Percentiles rank a stretch among this genome's conserved stretches.
Conservation (phyloP, 1,140 invertebrate genomes). For the Penaeus chinensis region DNA sequence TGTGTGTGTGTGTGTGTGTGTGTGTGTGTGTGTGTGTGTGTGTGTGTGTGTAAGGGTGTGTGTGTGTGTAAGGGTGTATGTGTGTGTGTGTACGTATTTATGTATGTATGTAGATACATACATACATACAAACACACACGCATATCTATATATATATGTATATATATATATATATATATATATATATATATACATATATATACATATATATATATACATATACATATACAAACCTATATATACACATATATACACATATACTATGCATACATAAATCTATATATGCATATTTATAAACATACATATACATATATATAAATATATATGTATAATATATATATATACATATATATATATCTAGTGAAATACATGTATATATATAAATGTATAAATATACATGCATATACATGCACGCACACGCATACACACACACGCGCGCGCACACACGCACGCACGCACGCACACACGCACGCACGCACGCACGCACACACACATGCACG, state of each 20-base stretch:
- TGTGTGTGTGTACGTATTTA: no score
- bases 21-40: no score
- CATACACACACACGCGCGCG: no score
- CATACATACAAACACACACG: background rate
- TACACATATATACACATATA: background rate
- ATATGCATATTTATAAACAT: conserved; percentile 2
- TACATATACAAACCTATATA: background rate
- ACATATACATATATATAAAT: conserved; percentile 11
- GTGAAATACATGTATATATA: background rate
- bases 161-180: background rate
- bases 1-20: no score
- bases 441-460: no score
- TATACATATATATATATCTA: conserved; percentile 21
- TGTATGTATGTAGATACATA: no score
- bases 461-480: no score
- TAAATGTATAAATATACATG: conserved; percentile 1
- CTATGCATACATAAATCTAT: background rate
- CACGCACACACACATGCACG: no score
- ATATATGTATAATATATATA: conserved; percentile 13
- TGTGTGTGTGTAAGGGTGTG: no score
- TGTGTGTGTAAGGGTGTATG: no score
- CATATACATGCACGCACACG: background rate
- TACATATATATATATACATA: conserved; percentile 2
- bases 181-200: conserved; percentile 15
- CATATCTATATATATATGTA: background rate